Evolutionary conservation across 2,797 vertebrate genomes (phyloP), one percentile per base, ranked within the genome.

Genomic region (Dipus sagitta): DNA sequence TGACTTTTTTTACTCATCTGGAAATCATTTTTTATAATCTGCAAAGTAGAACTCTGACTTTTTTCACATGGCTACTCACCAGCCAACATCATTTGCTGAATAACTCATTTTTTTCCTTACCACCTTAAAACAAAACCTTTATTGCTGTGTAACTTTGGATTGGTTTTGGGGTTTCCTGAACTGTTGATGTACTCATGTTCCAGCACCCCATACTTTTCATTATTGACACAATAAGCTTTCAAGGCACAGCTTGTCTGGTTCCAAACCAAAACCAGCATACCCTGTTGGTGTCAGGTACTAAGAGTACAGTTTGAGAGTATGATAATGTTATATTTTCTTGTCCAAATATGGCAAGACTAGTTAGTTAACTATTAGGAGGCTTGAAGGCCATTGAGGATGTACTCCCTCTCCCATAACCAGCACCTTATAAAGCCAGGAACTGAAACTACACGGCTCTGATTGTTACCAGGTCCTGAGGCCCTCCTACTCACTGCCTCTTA

Each of bases 1-100:
- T 42, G n/a, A 81, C 71, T 81, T 85, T 76, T 77, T 58, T 75
- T 8, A 90, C 83, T 92, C 84, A 95, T 94, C 94, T 95, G 95
- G 95, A 96, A 95, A 28, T 92, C 75, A 93, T 96, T 94, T 86
- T 42, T 26, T 60, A 75, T 84, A 30, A 93, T 94, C 60, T 94
- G 2, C 90, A 83, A 92, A 90, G 75, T 26, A 88, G 68, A 85
- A 47, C 90, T 86, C 64, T 82, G 94, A 58, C 32, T 60, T 42
- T 21, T 67, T 68, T 58, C 52, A 91, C 42, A 88, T 89, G 84
- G 60, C 34, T 60, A 60, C 52, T 89, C 42, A 67, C 58, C 82
- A 85, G 60, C 93, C 82, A 80, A 28, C 18, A 85, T 23, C 34
- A n/a, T 92, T 87, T 85, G 92, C 32, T 65, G 42, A 90, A 72